Evolutionary conservation across 53 echinoderm and acorn worm species (phyloP).

Genomic region (Paracentrotus lividus): DNA sequence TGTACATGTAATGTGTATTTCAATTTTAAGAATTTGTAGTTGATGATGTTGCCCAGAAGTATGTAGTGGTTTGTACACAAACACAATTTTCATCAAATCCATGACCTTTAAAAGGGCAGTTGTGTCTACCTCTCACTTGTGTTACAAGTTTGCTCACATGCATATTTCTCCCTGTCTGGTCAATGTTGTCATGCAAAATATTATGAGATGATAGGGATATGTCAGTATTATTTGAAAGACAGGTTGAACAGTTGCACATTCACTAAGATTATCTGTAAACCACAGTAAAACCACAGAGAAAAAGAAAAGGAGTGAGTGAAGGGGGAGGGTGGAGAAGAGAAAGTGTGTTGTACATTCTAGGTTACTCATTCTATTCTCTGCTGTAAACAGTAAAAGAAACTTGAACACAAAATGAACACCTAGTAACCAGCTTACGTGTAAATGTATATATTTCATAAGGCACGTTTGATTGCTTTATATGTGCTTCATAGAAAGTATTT

Average conservation of each 20-base stretch:
- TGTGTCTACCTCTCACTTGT: background rate
- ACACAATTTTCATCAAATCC: background rate
- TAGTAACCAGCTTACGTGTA: background rate
- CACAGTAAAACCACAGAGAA: background rate
- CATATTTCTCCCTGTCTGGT: background rate
- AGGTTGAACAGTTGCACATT: background rate
- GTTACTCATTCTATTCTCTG: background rate
- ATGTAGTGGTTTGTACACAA: too few species aligned
- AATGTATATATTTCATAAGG: background rate
- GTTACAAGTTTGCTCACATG: background rate
- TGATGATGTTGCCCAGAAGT: too few species aligned
- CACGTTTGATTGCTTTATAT: background rate
- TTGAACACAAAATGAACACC: background rate
- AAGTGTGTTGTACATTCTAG: background rate
- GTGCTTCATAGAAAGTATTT: background rate
- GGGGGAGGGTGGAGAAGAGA: background rate
- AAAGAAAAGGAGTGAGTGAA: background rate
- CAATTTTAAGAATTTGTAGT: too few species aligned
- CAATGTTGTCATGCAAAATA: background rate
- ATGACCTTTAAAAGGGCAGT: background rate
- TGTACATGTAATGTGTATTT: too few species aligned
- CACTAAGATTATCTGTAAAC: background rate
- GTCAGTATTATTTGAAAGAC: background rate
- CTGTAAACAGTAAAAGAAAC: background rate
- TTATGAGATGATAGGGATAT: background rate